phyloP scores from a whole-genome alignment of 2,113 vertebrate genomes.

The Pyxicephalus adspersus region DNA sequence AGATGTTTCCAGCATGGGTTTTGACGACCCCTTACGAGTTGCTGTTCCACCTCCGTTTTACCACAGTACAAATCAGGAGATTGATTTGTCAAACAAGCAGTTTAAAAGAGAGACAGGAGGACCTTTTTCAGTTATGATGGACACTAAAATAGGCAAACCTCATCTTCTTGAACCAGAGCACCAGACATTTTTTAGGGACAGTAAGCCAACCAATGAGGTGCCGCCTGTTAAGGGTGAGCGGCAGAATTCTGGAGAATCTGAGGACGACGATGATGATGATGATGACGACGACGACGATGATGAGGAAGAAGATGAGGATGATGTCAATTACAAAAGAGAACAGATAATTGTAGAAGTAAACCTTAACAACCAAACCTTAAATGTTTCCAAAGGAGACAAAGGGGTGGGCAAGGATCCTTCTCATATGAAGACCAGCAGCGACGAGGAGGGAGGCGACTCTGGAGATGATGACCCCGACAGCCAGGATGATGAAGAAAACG shows the following conservation, averaged over 20 bases:
- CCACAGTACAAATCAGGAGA: constrained; percentile 82
- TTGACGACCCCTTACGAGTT: constrained; percentile 83
- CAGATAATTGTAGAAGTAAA: constrained; percentile 99
- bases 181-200: constrained; percentile 88
- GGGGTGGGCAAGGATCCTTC: constrained; percentile 80
- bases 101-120: constrained; percentile 88
- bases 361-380: constrained; percentile 98
- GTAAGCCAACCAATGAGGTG: constrained; percentile 72
- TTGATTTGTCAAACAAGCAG: constrained; percentile 87
- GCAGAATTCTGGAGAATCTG: constrained; percentile 83
- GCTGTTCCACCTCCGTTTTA: constrained; percentile 82
- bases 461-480: constrained; percentile 81
- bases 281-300: constrained; percentile 98
- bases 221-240: constrained; percentile 77
- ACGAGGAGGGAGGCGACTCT: constrained; percentile 81
- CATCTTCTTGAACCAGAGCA: constrained; percentile 79
- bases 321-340: constrained; percentile 91
- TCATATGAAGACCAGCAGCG: constrained; percentile 84
- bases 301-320: constrained; percentile 83
- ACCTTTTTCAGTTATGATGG: constrained; percentile 90
- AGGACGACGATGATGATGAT: constrained; percentile 82
- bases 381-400: constrained; percentile 96
- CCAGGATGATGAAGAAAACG: constrained; percentile 78
- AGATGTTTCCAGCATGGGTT: constrained; percentile 86
- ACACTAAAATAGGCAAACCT: constrained; percentile 84